Base-by-base conservation (phyloP, 2,797 vertebrate species). In the Ctenosaura bakeri region DNA sequence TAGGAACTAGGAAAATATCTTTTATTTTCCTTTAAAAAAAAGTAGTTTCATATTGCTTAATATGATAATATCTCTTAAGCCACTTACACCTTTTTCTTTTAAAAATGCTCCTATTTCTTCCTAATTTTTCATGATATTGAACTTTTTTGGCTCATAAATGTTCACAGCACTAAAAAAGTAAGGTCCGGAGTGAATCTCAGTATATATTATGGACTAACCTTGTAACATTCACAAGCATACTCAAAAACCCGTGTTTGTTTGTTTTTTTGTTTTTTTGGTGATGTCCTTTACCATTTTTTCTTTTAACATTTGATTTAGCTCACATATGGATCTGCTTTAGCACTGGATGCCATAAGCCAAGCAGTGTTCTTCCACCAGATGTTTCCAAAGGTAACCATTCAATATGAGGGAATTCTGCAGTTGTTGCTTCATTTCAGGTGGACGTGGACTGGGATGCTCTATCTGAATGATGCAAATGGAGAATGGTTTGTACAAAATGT, bases 371-470 rank as follows among this genome's bases (percentile, higher is more conserved):
- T 83, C 10, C 38, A 83, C 59, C n/a, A 35, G 59, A 66, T 83
- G 81, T 83, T 83, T 35, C 81, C 81, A 38, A 24, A 83, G 2
- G 10, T 3, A 35, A 12, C 35, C 20, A 59, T 64, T 10, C 81
- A 83, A 24, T 83, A 64, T 29, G n/a, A 14, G 9, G 81, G 59
- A 18, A 83, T 83, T 6, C 59, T 66, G 13, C 82, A 46, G 14
- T 46, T 83, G 26, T 22, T 83, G 82, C 26, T 66, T 24, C 62
- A 83, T 66, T 83, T 83, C 29, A 59, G 20, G 1, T 83, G 81
- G 81, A 83, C 16, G 26, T 83, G 81, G 81, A 83, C 64, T 42
- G 81, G 81, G 24, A 59, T 83, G n/a, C 12, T 83, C 18, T 64
- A 59, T 64, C 35, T 64, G 4, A 13, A 83, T 42, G 82, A 42